Base-by-base conservation (phyloP, 1,140 invertebrate genomes). In the Colletes gigas region DNA sequence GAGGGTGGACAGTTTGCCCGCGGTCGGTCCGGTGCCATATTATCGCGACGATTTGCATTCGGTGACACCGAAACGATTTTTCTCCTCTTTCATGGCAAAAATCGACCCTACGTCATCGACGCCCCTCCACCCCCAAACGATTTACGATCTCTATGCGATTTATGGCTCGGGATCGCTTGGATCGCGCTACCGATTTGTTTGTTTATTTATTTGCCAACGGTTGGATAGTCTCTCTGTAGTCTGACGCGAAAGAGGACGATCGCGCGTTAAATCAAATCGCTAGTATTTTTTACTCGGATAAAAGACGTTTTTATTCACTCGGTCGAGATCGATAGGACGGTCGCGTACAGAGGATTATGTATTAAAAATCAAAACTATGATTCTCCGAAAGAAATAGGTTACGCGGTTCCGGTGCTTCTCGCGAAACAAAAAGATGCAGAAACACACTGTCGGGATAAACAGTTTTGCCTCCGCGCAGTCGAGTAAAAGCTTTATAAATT, bases 21-120 rank as follows among this genome's bases (percentile, higher is more conserved):
- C 62, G 72, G n/a, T 47, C 30, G 21, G 63, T 62, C 14, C n/a
- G 21, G 6, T 15, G 55, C 8, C 71, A 54, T 81, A 76, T 76
- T 76, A 59, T 54, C 63, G 14, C 9, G n/a, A 0, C n/a, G 44
- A 76, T 81, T 81, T 81, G 72, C 78, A 68, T 75, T 76, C 55
- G 12, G 7, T 44, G 55, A 76, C 65, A 75, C 9, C 19, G 62
- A 67, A 68, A 76, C 74, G 57, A 69, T 59, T 77, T 50, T 66
- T 59, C 65, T 4, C 8, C 65, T 4, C 17, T 17, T 39, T 8
- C 73, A 5, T 30, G 14, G 8, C 17, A 9, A 14, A 8, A 6
- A 19, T n/a, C 39, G 55, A n/a, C 0, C 15, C 8, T 60, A 14
- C 8, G 15, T 5, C 62, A 7, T 41, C 39, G 14, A 17, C n/a